Evolutionary conservation across 2,888 invertebrate species (phyloP).

Genomic region (Galerucella nymphaeae): DNA sequence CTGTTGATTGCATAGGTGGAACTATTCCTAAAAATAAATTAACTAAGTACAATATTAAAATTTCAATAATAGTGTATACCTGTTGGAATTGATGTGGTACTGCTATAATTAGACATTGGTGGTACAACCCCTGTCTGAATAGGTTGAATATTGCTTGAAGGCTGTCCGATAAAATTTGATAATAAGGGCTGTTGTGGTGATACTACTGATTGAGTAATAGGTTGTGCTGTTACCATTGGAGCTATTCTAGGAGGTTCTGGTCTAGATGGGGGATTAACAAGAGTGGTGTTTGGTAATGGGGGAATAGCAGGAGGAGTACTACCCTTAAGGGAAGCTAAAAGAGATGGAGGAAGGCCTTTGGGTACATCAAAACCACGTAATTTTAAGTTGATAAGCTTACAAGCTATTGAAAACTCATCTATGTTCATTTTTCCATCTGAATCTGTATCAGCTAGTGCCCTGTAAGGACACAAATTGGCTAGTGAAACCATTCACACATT

Average conservation of each 20-base stretch:
- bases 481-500: too few species aligned
- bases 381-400: constrained; percentile 93
- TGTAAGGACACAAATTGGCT: constrained; percentile 55
- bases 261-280: constrained; percentile 60
- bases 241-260: constrained; percentile 61
- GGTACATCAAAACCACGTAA: constrained; percentile 93
- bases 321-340: constrained; percentile 75
- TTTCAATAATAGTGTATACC: constrained; percentile 27
- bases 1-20: constrained; percentile 65
- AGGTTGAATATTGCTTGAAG: constrained; percentile 32
- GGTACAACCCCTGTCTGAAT: constrained; percentile 40
- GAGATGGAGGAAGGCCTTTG: constrained; percentile 81
- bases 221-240: constrained; percentile 31
- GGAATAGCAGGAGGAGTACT: constrained; percentile 61
- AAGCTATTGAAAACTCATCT: constrained; percentile 97
- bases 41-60: constrained; percentile 3
- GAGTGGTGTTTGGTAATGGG: constrained; percentile 57
- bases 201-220: constrained; percentile 39
- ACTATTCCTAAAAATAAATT: constrained; percentile 65
- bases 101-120: constrained; percentile 42
- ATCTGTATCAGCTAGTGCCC: constrained; percentile 94
- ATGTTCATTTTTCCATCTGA: constrained; percentile 97
- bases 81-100: constrained; percentile 37
- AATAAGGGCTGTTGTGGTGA: constrained; percentile 37
- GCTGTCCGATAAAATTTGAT: constrained; percentile 36